Evolutionary conservation across 1,140 invertebrate species (phyloP), one percentile per base, ranked within the genome.

Genomic region (Lepidurus apus): DNA sequence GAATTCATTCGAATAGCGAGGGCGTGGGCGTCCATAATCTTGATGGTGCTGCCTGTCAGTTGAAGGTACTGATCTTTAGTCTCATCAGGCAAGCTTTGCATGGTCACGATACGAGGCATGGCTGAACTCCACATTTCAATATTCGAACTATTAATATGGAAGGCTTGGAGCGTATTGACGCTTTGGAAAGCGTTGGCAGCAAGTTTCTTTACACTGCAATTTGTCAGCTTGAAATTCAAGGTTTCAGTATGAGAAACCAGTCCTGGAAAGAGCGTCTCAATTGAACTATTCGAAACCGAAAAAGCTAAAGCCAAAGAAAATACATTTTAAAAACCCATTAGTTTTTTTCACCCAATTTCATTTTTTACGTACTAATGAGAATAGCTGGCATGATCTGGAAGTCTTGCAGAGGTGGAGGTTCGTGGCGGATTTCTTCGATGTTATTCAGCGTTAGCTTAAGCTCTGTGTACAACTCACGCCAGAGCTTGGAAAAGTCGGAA

Each of bases 261-360:
- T 13, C 75, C 75, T 10, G 75, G 75, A 17, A 77, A 44, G 42
- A 77, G 43, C 13, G 26, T 43, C 4, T 77, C 75, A 26, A 77
- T 77, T 11, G 75, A 77, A 77, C 75, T 45, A 13, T 43, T 26
- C 43, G 24, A 17, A 10, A 42, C 21, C 7, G 43, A 26, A 44
- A 77, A 42, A 21, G 4, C 53, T 65, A 65, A 7, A 65, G 13
- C 34, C 34, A 34, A 34, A 34, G 34, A 34, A 34, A 34, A 34
- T 34, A 34, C 34, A 34, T 34, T 34, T 34, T 1, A 65, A 65
- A 65, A 9, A 1, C 17, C 9, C 17, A 7, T 65, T 11, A 17
- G 10, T 7, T 11, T 65, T 65, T 65, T 65, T 21, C 21, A n/a
- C 21, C 53, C 21, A 13, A 8, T 17, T 65, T 65, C 1, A 17